Base-by-base conservation (phyloP, 2,888 invertebrate species). In the Ischnura elegans region DNA sequence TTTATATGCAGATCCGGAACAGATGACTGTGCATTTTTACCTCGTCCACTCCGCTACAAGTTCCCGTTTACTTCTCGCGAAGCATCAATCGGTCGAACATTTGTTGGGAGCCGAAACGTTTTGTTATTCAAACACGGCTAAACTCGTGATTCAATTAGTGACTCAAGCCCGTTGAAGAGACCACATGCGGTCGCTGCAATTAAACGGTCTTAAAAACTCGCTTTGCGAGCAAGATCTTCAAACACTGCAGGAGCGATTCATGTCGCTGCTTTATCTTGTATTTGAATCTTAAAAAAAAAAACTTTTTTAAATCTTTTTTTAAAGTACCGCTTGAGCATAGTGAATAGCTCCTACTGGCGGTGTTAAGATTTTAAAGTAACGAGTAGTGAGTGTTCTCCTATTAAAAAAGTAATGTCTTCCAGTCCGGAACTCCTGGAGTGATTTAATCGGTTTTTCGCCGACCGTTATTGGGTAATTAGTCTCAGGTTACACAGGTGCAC, bases 401-500 rank as follows among this genome's bases (percentile, higher is more conserved):
- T n/a, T n/a, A n/a, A 29, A 76, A 76, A 36, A 36, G 36, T 10
- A 36, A 76, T 61, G 16, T 76, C 13, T 76, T 5, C 36, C 16
- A 36, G 25, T 76, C 76, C 76, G 76, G 76, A 36, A 29, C 36
- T 36, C 36, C 29, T n/a, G n/a, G n/a, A 36, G 76, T 16, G 76
- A 76, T 76, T 76, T 36, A 76, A 76, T 76, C 76, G 36, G n/a
- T 36, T 36, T 76, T 36, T 25, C 76, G 51, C 51, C 10, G 36
- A 76, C 76, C 76, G 76, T 76, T 76, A 76, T 76, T 76, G 76
- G 76, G 76, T 29, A 76, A 76, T 76, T 76, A 76, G 76, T 76
- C 76, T 76, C 76, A 25, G 36, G 76, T 76, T 76, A 36, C 36
- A 36, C 36, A 76, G 29, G 36, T 76, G 76, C 36, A 36, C 76